Percentiles rank a stretch among this genome's conserved stretches.
Conservation (phyloP, 2,797 vertebrate genomes). For the Phrynocephalus guinanensis region DNA sequence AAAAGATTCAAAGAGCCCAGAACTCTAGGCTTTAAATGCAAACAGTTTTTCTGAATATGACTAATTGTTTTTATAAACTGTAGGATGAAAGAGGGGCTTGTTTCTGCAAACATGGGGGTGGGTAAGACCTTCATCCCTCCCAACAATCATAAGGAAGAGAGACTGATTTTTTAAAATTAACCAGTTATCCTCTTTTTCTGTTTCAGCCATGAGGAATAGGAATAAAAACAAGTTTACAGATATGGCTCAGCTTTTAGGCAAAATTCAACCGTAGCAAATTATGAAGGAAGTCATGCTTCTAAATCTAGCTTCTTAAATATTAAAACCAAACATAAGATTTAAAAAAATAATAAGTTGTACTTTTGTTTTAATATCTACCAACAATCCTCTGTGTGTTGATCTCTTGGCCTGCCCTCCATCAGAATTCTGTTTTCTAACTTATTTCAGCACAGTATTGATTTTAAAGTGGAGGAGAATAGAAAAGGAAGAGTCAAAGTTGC, state of each 20-base stretch:
- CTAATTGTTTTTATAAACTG: too few species aligned
- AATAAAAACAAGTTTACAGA: neutral
- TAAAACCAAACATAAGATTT: neutral
- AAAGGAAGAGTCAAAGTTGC: constrained; percentile 7
- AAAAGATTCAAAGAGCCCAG: too few species aligned
- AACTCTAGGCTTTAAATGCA: too few species aligned
- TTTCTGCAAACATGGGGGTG: neutral
- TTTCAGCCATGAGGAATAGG: neutral
- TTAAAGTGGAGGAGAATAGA: neutral
- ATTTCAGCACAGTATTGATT: constrained; percentile 18
- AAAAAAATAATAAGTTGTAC: neutral
- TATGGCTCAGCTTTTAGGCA: neutral
- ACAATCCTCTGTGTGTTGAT: neutral
- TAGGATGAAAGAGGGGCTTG: too few species aligned
- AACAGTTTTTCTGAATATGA: too few species aligned
- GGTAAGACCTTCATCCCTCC: neutral
- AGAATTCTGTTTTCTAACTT: constrained; percentile 27
- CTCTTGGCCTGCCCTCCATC: constrained; percentile 17
- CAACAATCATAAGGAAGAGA: neutral
- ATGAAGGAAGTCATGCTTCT: constrained; percentile 2
- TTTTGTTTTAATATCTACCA: constrained; percentile 21
- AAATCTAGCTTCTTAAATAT: constrained; percentile 20
- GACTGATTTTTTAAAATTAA: neutral
- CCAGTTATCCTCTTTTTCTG: neutral
- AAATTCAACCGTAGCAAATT: neutral